Conservation (phyloP, 2,888 invertebrate genomes). For the Ochropleura plecta region DNA sequence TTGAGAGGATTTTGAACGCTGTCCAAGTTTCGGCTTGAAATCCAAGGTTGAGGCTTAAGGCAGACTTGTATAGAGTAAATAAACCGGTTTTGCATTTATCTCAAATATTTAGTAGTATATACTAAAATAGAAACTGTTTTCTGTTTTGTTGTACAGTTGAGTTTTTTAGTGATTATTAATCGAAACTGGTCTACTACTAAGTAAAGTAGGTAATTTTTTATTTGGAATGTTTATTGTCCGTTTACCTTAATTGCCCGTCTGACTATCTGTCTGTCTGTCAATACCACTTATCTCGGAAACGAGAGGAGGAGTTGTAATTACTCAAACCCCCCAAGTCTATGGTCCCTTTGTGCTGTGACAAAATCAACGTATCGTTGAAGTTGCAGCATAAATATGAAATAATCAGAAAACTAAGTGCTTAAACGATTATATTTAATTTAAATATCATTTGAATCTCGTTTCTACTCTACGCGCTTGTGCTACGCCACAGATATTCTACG, state of each 20-base stretch:
- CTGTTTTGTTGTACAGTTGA: background rate
- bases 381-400: too few species aligned
- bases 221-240: too few species aligned
- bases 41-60: background rate
- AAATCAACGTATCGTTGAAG: too few species aligned
- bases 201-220: too few species aligned
- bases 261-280: too few species aligned
- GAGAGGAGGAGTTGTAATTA: too few species aligned
- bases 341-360: too few species aligned
- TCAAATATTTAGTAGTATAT: conserved; percentile 14
- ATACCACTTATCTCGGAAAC: too few species aligned
- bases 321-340: too few species aligned
- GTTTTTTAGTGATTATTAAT: background rate
- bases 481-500: background rate
- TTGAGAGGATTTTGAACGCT: conserved; percentile 42
- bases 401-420: too few species aligned
- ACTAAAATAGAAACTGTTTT: conserved; percentile 2
- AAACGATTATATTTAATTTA: too few species aligned
- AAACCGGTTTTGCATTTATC: conserved; percentile 19
- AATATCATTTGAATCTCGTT: background rate
- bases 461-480: background rate
- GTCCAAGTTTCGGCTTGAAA: conserved; percentile 43
- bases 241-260: too few species aligned
- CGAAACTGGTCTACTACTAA: background rate
- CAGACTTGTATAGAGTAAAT: conserved; percentile 16